A percentile compares a stretch with the other conserved stretches of the same genome.
Conservation (phyloP, 2,888 invertebrate species). For the Eudemis profundana region DNA sequence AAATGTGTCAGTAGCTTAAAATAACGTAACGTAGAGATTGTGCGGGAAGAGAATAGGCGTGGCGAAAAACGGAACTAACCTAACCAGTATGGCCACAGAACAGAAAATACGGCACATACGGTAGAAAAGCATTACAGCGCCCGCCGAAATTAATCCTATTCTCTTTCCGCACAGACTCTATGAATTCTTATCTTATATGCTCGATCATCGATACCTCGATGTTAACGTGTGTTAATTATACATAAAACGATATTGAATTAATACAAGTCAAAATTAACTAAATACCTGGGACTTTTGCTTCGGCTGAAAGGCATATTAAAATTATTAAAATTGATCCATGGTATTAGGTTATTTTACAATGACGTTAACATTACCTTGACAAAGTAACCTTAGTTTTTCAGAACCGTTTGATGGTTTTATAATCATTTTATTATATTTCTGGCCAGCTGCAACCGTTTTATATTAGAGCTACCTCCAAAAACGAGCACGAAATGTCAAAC, state of each 20-base stretch:
- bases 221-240: no score
- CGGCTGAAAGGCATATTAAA: constrained; percentile 45
- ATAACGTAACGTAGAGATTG: no score
- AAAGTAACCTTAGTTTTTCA: neutral
- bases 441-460: neutral
- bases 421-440: neutral
- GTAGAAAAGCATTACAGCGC: no score
- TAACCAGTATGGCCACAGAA: no score
- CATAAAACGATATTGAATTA: neutral
- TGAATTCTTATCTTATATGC: no score
- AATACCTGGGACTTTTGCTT: constrained; percentile 37
- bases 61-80: no score
- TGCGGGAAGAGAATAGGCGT: no score
- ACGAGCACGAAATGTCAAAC: constrained; percentile 23
- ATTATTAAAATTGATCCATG: constrained; percentile 30
- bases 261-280: neutral
- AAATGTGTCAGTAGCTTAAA: no score
- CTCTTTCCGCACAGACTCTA: no score
- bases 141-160: no score
- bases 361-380: neutral
- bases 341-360: neutral
- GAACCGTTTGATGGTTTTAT: neutral
- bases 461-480: constrained; percentile 9
- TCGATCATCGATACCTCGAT: no score
- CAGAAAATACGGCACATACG: no score